Evolutionary conservation across 2,888 invertebrate genomes (phyloP).

Genomic region (Periphyllus acericola): DNA sequence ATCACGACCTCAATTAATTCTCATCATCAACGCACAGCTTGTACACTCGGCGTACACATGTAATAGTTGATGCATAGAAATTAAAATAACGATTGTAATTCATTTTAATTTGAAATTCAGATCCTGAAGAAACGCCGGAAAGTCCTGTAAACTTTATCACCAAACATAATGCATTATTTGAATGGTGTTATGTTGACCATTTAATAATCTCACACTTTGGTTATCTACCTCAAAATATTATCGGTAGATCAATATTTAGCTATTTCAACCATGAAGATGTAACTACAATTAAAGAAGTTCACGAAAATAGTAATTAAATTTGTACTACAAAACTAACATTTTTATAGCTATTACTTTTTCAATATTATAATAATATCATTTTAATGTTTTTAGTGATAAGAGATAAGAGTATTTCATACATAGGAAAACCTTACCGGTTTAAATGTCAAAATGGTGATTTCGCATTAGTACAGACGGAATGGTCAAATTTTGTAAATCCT

Average conservation of each 20-base stretch:
- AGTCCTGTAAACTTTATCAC: constrained; percentile 77
- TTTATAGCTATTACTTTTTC: background rate
- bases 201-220: constrained; percentile 87
- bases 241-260: constrained; percentile 82
- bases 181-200: constrained; percentile 81
- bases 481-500: constrained; percentile 93
- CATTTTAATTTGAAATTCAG: constrained; percentile 9
- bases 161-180: constrained; percentile 81
- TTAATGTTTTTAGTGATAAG: constrained; percentile 74
- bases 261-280: constrained; percentile 92
- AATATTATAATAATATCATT: background rate
- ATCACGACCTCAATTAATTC: constrained; percentile 25
- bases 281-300: constrained; percentile 80
- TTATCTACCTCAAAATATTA: constrained; percentile 89
- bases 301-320: constrained; percentile 75
- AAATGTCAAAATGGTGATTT: constrained; percentile 85
- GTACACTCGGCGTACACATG: constrained; percentile 76
- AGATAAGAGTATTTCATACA: constrained; percentile 77
- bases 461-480: constrained; percentile 87
- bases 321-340: background rate
- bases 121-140: constrained; percentile 45
- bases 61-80: constrained; percentile 39
- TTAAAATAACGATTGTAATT: background rate
- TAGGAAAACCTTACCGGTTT: constrained; percentile 82
- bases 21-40: constrained; percentile 73